phyloP scores from a whole-genome alignment of 2,888 invertebrate species.

The Allygus modestus region DNA sequence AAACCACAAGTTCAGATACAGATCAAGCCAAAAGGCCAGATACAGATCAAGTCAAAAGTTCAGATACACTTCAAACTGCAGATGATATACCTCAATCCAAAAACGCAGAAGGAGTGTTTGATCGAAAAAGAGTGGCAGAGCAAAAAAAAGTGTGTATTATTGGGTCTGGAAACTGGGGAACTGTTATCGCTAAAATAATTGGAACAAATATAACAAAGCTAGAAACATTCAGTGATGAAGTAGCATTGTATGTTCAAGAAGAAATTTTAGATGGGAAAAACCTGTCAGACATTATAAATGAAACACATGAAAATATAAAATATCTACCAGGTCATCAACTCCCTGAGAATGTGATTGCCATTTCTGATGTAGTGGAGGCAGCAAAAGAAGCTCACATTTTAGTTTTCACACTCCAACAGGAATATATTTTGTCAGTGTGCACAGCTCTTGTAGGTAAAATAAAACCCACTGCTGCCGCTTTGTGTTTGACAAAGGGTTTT shows the following conservation, averaged over 20 bases:
- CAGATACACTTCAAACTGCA: no score
- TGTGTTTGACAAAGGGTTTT: slow-evolving; percentile 28
- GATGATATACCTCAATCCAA: no score
- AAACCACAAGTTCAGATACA: no score
- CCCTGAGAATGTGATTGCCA: neutral
- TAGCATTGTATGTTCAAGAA: slow-evolving; percentile 3
- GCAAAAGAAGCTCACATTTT: slow-evolving; percentile 10
- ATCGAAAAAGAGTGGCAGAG: neutral
- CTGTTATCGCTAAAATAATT: slow-evolving; percentile 18
- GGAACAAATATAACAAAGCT: slow-evolving; percentile 14
- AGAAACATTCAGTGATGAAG: neutral
- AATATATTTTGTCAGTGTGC: neutral
- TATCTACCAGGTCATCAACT: slow-evolving; percentile 3
- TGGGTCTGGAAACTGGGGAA: neutral
- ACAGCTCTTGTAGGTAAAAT: neutral
- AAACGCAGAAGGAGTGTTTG: neutral
- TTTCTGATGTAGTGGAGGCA: slow-evolving; percentile 10
- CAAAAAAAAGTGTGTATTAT: slow-evolving; percentile 5
- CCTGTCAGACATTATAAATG: neutral
- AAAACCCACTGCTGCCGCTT: neutral
- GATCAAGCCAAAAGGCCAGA: no score
- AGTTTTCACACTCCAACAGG: neutral
- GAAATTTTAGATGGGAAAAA: neutral
- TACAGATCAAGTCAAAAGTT: no score
- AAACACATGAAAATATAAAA: slow-evolving; percentile 15